A percentile compares a stretch with the other conserved stretches of the same genome.
Evolutionary conservation across 2,888 invertebrate species (phyloP).

Genomic region (Nowickia ferox): DNA sequence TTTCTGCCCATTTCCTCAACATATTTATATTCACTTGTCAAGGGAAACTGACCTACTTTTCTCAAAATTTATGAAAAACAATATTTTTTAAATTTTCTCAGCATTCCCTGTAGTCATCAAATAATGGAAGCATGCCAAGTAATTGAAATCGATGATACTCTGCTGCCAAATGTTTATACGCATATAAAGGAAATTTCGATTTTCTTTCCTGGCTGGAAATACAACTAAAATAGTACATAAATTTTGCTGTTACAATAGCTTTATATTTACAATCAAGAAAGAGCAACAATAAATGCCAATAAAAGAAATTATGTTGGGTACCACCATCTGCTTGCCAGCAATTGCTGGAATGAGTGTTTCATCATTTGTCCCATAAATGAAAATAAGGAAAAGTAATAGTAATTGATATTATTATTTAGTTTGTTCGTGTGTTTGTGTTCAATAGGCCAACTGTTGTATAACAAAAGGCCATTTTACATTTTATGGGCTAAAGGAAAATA

Average conservation of each 20-base stretch:
- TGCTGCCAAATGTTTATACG: constrained; percentile 68
- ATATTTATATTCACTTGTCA: neutral
- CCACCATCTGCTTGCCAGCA: constrained; percentile 59
- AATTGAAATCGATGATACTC: constrained; percentile 66
- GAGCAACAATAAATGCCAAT: constrained; percentile 44
- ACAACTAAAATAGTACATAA: constrained; percentile 39
- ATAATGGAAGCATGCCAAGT: constrained; percentile 67
- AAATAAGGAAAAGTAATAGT: constrained; percentile 57
- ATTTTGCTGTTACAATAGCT: constrained; percentile 55
- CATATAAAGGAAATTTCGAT: constrained; percentile 58
- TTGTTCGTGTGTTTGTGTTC: constrained; percentile 31
- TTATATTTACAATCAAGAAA: constrained; percentile 19
- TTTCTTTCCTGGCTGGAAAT: constrained; percentile 32
- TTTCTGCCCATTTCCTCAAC: neutral
- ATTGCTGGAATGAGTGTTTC: constrained; percentile 40
- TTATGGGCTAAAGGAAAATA: constrained; percentile 53
- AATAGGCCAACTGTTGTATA: constrained; percentile 51
- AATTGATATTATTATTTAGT: constrained; percentile 69
- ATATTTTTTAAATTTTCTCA: constrained; percentile 25
- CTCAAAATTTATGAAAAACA: constrained; percentile 44
- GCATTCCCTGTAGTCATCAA: constrained; percentile 17
- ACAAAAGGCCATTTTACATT: constrained; percentile 59
- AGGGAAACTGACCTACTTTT: constrained; percentile 37
- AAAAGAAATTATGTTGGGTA: constrained; percentile 1
- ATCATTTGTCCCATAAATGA: constrained; percentile 57